Evolutionary conservation across 1,140 invertebrate genomes (phyloP), one percentile per base, ranked within the genome.

Genomic region (Dreissena polymorpha): DNA sequence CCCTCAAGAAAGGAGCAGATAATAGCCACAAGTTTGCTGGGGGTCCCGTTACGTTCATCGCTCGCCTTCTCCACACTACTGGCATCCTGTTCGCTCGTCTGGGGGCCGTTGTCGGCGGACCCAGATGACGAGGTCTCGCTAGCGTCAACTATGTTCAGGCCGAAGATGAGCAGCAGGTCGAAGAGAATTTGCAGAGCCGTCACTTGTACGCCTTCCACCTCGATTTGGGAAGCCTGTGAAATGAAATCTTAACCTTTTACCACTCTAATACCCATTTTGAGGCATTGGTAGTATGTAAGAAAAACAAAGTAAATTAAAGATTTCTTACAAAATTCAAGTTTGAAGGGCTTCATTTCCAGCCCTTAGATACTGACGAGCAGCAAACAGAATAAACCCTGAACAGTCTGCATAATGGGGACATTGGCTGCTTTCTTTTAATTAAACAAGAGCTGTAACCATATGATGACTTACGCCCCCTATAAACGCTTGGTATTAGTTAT

Each of bases 111-210:
- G 16, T 27, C 60, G n/a, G n/a, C n/a, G 13, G 71, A 69, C 14
- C 60, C 57, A 57, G 50, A 74, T 49, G 78, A 81, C 12, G 79
- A 71, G 14, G 16, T 65, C 50, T 84, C 81, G 49, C 69, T 67
- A 10, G 78, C 53, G 18, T 85, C 86, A 25, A 93, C 92, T 6
- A 89, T 86, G 6, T 91, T 90, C 69, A 93, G 69, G 14, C 93
- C 93, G 86, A 90, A 91, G 39, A 91, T 70, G 27, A 92, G 90
- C 14, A 94, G 77, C 23, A 93, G 68, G 81, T 94, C 93, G 88
- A 93, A 92, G 21, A 93, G 85, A 14, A 88, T 89, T 51, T 89
- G 83, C 12, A 93, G 71, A 0, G 93, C 92, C 39, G 92, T 92
- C 0, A 90, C 68, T 60, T 91, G 88, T 18, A 93, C 92, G 12